These are phyloP conservation scores for Brachynemurus nebulosus DNA, from an alignment of 2,888 invertebrate species.

Conservation along the genomic window DNA sequence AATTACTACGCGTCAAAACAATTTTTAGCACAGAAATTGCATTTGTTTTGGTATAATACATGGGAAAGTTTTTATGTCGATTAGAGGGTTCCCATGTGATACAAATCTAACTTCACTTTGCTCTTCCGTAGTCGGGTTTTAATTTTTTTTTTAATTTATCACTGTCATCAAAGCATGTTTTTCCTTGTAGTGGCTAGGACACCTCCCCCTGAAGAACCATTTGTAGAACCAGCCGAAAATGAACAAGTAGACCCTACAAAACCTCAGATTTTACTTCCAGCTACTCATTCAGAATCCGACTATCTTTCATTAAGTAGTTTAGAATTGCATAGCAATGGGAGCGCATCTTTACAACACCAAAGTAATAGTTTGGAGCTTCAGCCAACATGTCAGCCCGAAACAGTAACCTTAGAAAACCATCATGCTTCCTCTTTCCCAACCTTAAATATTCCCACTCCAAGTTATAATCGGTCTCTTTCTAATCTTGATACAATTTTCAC, in stretches of 20 bases:
- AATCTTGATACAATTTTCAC: constrained; percentile 32
- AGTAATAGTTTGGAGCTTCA: constrained; percentile 13
- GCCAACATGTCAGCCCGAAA: constrained; percentile 17
- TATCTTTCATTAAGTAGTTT: constrained; percentile 12
- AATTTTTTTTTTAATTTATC: constrained; percentile 14
- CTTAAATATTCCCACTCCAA: constrained; percentile 21
- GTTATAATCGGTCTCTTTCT: constrained; percentile 31
- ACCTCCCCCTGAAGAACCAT: constrained; percentile 39
- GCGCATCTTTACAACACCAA: constrained; percentile 8
- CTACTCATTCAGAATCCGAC: constrained; percentile 14
- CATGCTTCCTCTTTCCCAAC: constrained; percentile 22
- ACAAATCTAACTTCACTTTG: too few species aligned
- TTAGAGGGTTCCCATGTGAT: too few species aligned
- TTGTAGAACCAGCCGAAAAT: constrained; percentile 35
- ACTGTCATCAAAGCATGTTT: constrained; percentile 24
- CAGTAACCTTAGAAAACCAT: not conserved
- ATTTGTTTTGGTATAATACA: too few species aligned
- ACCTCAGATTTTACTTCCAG: constrained; percentile 32
- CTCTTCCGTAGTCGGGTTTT: too few species aligned
- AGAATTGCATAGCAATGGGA: constrained; percentile 8
- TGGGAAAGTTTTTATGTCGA: too few species aligned
- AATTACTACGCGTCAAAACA: too few species aligned
- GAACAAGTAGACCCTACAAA: constrained; percentile 31
- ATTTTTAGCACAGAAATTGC: too few species aligned
- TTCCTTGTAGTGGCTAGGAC: constrained; percentile 47